phyloP scores from a whole-genome alignment of 92 coral and sea anemone species.

The Heliopora coerulea region DNA sequence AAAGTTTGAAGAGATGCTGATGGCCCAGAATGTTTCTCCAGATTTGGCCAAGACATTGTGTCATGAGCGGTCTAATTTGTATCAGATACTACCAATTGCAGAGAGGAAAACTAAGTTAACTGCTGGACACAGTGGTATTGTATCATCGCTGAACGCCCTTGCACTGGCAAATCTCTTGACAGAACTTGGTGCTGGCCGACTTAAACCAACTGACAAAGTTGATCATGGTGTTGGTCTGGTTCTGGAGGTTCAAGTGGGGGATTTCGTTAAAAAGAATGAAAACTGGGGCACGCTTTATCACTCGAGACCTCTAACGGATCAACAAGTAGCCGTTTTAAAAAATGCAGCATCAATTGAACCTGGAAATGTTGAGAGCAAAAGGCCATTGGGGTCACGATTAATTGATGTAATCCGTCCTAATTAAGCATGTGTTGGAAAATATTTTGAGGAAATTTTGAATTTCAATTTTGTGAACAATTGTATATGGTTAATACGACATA shows the following conservation, averaged over 20 bases:
- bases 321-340: constrained; percentile 46
- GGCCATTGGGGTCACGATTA: constrained; percentile 68
- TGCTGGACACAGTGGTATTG: constrained; percentile 61
- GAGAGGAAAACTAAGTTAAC: constrained; percentile 54
- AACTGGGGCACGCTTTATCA: constrained; percentile 72
- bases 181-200: constrained; percentile 84
- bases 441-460: too few species aligned
- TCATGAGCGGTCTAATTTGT: constrained; percentile 57
- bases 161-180: constrained; percentile 63
- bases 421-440: too few species aligned
- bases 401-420: constrained; percentile 52
- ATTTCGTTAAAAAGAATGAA: constrained; percentile 59
- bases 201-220: constrained; percentile 52
- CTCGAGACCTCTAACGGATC: constrained; percentile 54
- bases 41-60: constrained; percentile 64
- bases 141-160: constrained; percentile 67
- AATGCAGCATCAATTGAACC: constrained; percentile 56
- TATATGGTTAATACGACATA: too few species aligned
- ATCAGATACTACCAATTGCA: constrained; percentile 63
- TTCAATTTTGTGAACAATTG: too few species aligned
- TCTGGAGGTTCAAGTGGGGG: constrained; percentile 65
- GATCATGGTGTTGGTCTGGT: constrained; percentile 83
- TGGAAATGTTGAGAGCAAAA: constrained; percentile 13
- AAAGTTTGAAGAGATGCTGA: constrained; percentile 75
- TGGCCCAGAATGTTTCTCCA: constrained; percentile 70